These are phyloP conservation scores for Spizella passerina DNA, from an alignment of 2,797 vertebrate species.

Conservation along the genomic window DNA sequence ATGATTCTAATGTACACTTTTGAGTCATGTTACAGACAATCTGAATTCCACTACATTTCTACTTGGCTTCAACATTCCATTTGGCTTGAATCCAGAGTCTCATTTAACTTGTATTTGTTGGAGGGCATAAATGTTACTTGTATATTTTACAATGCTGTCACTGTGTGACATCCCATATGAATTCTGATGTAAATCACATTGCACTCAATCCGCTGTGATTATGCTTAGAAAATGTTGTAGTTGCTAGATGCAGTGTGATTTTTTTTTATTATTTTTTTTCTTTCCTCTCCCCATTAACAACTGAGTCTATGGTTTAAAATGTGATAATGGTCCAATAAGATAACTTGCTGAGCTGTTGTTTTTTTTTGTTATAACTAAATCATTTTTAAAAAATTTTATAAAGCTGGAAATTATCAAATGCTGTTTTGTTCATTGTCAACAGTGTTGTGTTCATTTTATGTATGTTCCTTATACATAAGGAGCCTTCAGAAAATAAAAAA, in stretches of 20 bases:
- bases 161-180: slow-evolving; percentile 89
- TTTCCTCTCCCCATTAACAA: slow-evolving; percentile 51
- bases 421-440: slow-evolving; percentile 75
- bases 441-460: slow-evolving; percentile 79
- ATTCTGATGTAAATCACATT: slow-evolving; percentile 79
- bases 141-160: slow-evolving; percentile 87
- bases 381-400: slow-evolving; percentile 72
- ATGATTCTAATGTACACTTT: slow-evolving; percentile 40
- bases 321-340: slow-evolving; percentile 77
- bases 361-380: slow-evolving; percentile 73
- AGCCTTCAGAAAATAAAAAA: slow-evolving; percentile 79
- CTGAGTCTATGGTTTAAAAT: slow-evolving; percentile 71
- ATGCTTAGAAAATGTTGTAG: slow-evolving; percentile 77
- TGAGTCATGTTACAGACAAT: slow-evolving; percentile 72
- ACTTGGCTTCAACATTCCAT: slow-evolving; percentile 84
- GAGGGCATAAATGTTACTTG: slow-evolving; percentile 78
- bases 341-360: slow-evolving; percentile 73
- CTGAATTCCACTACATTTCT: slow-evolving; percentile 79
- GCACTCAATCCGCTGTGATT: slow-evolving; percentile 79
- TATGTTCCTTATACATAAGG: slow-evolving; percentile 76
- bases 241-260: slow-evolving; percentile 74
- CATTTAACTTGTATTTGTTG: slow-evolving; percentile 73
- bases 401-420: slow-evolving; percentile 78
- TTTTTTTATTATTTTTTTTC: neutral
- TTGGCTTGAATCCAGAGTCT: slow-evolving; percentile 75